A percentile compares a stretch with the other conserved stretches of the same genome.
These are phyloP conservation scores for Geococcyx californianus DNA, from an alignment of 2,113 vertebrate species.

Conservation along the genomic window DNA sequence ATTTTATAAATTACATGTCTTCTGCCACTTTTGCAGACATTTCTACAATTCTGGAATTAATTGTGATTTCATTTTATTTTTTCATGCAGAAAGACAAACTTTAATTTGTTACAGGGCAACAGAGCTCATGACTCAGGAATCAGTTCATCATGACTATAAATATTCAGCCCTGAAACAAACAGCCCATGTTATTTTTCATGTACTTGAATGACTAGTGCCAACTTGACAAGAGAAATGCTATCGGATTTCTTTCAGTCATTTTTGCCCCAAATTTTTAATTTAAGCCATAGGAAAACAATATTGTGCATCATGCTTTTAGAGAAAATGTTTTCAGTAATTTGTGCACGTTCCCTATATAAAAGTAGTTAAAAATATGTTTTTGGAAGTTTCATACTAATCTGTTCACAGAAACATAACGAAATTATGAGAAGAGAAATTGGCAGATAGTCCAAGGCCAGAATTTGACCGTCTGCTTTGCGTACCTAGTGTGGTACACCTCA, in stretches of 20 bases:
- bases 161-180: slow-evolving; percentile 23
- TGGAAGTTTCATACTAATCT: background rate
- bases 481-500: background rate
- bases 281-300: background rate
- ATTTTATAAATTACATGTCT: slow-evolving; percentile 12
- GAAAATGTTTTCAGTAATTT: background rate
- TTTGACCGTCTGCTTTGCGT: background rate
- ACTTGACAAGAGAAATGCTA: background rate
- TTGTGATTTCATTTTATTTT: background rate
- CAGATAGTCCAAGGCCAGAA: background rate
- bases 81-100: slow-evolving; percentile 4
- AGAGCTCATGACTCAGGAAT: slow-evolving; percentile 32
- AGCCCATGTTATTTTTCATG: background rate
- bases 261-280: background rate
- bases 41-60: slow-evolving; percentile 32
- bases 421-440: background rate
- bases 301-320: background rate
- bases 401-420: background rate
- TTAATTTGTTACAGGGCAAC: slow-evolving; percentile 19
- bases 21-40: background rate
- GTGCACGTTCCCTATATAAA: background rate
- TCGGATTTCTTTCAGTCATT: background rate
- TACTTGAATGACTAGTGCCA: background rate
- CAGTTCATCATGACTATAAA: slow-evolving; percentile 40
- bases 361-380: background rate